Evolutionary conservation across 2,888 invertebrate species (phyloP), one percentile per base, ranked within the genome.

Genomic region (Desoria tigrina): DNA sequence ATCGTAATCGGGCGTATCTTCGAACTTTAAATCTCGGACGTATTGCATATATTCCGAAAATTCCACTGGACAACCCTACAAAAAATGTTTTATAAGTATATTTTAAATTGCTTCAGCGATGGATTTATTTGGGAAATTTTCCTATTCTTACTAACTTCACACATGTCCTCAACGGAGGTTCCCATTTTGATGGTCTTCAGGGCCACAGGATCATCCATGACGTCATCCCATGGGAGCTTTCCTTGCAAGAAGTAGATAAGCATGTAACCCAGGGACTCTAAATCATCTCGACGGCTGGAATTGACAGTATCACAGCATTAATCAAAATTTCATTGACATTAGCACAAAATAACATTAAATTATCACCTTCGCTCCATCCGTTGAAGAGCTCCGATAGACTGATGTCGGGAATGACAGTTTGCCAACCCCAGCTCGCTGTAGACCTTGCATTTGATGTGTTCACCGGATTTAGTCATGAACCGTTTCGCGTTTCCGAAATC

Each of bases 401-500:
- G 68, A 37, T 68, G 68, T 21, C 65, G 64, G 27, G 68, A 68
- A 53, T 68, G 68, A 39, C 68, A 68, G 42, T 65, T 65, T 39
- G 65, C 61, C 59, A 68, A 45, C 24, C 68, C 68, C 23, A 68
- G 65, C 42, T 68, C 68, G 37, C 61, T 45, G 61, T 68, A 68
- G 18, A 65, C 68, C 56, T 68, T 68, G 65, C 61, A 68, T 42
- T 65, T 61, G 16, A 68, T 68, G 50, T 68, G 68, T 32, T 68
- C 62, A 50, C 68, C 68, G 14, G 42, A 61, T 58, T 54, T 62
- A 24, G 61, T 68, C 32, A 61, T 60, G 60, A 62, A 68, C 51
- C 68, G 65, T 37, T 68, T 68, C 32, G 68, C 68, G 37, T 68
- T 68, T 14, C 68, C 68, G 55, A 68, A 68, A 42, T 68, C 68